Conservation (phyloP, 2,113 vertebrate species). For the Gymnocephalus cernua region DNA sequence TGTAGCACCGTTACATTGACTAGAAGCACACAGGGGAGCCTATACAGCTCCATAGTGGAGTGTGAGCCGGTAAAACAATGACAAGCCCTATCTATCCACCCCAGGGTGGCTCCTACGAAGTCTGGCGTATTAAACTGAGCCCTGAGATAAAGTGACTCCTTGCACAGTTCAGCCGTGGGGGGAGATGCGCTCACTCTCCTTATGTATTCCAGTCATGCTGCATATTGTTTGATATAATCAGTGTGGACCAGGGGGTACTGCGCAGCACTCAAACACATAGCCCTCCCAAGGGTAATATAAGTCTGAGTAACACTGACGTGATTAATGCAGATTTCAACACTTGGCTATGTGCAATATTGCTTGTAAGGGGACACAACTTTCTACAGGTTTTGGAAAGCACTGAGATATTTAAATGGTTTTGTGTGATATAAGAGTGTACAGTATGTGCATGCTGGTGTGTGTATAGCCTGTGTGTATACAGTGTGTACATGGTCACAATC, state of each 20-base stretch:
- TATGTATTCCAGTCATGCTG: constrained; percentile 75
- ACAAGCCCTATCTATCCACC: constrained; percentile 79
- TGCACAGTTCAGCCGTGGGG: constrained; percentile 55
- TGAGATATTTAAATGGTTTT: constrained; percentile 34
- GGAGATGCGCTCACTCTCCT: constrained; percentile 56
- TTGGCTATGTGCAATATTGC: constrained; percentile 63
- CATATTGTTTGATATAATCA: constrained; percentile 82
- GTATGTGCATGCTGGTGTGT: not conserved
- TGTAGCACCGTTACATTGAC: constrained; percentile 56
- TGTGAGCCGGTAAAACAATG: constrained; percentile 77
- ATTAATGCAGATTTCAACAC: constrained; percentile 78
- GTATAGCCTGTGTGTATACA: constrained; percentile 12
- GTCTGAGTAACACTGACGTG: constrained; percentile 68
- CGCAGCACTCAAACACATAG: constrained; percentile 67
- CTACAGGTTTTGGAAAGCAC: constrained; percentile 25
- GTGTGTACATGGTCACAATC: constrained; percentile 4
- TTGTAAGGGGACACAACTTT: constrained; percentile 52
- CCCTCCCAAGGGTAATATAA: constrained; percentile 73
- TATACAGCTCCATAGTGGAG: constrained; percentile 58
- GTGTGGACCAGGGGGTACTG: constrained; percentile 61
- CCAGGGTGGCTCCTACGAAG: constrained; percentile 74
- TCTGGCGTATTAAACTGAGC: constrained; percentile 78
- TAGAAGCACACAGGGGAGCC: constrained; percentile 65
- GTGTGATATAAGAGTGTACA: constrained; percentile 12
- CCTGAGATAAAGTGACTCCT: constrained; percentile 74